phyloP scores from a whole-genome alignment of 2,797 vertebrate species.

The Phrynocephalus vlangalii region DNA sequence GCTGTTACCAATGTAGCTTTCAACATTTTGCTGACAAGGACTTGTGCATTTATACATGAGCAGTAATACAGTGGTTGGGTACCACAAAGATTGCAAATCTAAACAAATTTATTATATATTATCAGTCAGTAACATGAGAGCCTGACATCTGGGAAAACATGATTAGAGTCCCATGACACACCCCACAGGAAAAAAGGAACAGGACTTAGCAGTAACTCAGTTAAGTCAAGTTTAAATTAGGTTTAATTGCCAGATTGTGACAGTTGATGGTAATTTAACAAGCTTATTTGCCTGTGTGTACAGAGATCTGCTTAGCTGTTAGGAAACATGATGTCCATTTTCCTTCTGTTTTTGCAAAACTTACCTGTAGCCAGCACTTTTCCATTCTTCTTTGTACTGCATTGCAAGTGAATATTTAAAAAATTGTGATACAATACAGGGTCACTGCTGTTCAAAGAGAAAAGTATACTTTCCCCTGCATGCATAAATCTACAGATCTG shows the following conservation, averaged over 20 bases:
- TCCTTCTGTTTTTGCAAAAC: neutral
- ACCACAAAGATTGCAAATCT: neutral
- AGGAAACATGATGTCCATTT: neutral
- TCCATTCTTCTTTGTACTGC: neutral
- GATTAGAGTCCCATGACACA: neutral
- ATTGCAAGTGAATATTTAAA: neutral
- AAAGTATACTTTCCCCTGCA: neutral
- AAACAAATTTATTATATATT: neutral
- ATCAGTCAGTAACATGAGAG: neutral
- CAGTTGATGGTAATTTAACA: neutral
- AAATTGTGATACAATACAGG: neutral
- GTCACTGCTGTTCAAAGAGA: neutral
- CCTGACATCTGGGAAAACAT: neutral
- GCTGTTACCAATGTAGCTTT: neutral
- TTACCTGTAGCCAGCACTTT: neutral
- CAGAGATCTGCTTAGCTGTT: neutral
- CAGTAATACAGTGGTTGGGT: neutral
- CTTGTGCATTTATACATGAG: neutral
- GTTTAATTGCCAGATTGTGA: neutral
- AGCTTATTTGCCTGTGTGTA: neutral
- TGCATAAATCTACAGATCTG: conserved; percentile 9
- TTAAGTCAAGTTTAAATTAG: neutral
- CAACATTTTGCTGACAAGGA: neutral
- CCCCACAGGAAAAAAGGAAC: neutral
- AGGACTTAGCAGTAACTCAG: neutral